Evolutionary conservation across 2,113 vertebrate genomes (phyloP), one percentile per base, ranked within the genome.

Genomic region (Gadus chalcogrammus): DNA sequence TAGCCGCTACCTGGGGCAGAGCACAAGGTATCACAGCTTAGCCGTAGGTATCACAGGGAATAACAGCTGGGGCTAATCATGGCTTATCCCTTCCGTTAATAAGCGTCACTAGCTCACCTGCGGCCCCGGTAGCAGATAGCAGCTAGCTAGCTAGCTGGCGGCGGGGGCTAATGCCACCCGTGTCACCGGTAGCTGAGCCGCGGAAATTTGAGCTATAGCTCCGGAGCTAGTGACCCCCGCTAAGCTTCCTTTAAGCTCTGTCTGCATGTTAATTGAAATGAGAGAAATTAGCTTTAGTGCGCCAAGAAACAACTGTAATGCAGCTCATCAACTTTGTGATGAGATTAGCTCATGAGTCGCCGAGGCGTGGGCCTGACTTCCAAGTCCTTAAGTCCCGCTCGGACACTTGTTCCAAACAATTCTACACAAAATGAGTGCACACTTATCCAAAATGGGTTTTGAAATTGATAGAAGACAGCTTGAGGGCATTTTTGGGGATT

Each of bases 281-380:
- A 71, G 83, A 74, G 80, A 83, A 87, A 88, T 67, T 72, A 79
- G 76, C 74, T 83, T 82, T 80, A 83, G 80, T 85, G 83, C 84
- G 83, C 76, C 65, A 64, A 79, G 86, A 82, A 66, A 87, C 87
- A 82, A 68, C 79, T 24, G 24, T 24, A 2, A 24, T 73, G 70
- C 64, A 79, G 75, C 38, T 42, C 81, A 79, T 70, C 20, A 53
- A 56, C 76, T 71, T 85, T 86, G 81, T 69, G 77, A 72, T 72
- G 58, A 88, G 83, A 87, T 84, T 88, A 88, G 79, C 64, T 69
- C 68, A 67, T 82, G 81, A 87, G 82, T 88, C 85, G 82, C 79
- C 42, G 71, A 35, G 15, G 52, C 61, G n/a, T 63, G 42, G 8
- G 42, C 11, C 12, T 67, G 71, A 20, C 63, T 60, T 60, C 12